phyloP scores from a whole-genome alignment of 1,140 invertebrate species.

The Drosophila subobscura region DNA sequence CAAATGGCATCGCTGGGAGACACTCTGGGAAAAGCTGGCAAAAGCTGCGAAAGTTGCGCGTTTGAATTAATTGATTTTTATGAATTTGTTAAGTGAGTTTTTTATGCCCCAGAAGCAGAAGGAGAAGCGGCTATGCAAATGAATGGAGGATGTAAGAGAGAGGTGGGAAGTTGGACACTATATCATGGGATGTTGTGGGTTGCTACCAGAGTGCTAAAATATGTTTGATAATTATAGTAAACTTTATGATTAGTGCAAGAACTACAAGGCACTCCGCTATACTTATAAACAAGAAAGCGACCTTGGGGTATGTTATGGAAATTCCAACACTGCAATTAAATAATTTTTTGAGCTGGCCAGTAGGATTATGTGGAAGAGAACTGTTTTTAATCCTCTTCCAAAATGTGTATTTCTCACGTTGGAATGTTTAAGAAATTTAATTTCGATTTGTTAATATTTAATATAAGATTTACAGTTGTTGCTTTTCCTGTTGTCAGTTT shows the following conservation, averaged over 20 bases:
- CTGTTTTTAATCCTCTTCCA: too few relatives aligned
- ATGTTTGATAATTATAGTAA: conserved; percentile 13
- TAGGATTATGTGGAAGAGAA: background rate
- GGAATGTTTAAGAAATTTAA: background rate
- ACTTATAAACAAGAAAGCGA: too few relatives aligned
- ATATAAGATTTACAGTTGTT: background rate
- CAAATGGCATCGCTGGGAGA: conserved; percentile 30
- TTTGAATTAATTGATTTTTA: conserved; percentile 76
- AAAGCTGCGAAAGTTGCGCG: conserved; percentile 49
- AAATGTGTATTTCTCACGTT: too few relatives aligned
- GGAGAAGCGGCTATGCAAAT: background rate
- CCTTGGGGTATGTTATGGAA: too few relatives aligned
- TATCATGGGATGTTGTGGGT: conserved; percentile 3
- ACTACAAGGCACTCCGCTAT: too few relatives aligned
- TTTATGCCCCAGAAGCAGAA: conserved; percentile 23
- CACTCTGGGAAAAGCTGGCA: conserved; percentile 26
- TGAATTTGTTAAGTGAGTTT: conserved; percentile 65
- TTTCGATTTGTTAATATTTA: background rate
- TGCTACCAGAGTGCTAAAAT: conserved; percentile 30
- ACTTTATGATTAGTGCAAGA: too few relatives aligned
- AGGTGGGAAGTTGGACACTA: background rate
- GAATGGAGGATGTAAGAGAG: background rate
- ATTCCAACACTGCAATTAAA: too few relatives aligned
- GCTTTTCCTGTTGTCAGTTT: background rate
- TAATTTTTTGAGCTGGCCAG: background rate